These are phyloP conservation scores for Gnathonemus longibarbis DNA, from an alignment of 2,113 vertebrate species.

Conservation along the genomic window DNA sequence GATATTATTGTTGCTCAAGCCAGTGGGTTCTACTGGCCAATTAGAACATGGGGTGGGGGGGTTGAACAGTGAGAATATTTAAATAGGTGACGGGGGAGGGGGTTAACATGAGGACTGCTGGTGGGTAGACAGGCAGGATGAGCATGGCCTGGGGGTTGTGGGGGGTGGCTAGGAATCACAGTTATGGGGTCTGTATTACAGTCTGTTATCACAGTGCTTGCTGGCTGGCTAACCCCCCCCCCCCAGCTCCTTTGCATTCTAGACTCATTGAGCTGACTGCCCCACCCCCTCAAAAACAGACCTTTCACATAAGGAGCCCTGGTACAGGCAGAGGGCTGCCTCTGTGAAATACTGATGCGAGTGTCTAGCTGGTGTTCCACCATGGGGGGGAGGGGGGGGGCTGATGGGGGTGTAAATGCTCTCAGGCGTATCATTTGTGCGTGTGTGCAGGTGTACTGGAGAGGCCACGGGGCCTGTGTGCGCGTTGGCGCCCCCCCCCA, in stretches of 20 bases:
- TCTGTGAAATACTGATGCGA: neutral
- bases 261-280: neutral
- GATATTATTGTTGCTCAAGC: constrained; percentile 55
- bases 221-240: constrained; percentile 37
- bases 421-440: neutral
- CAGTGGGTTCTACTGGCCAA: constrained; percentile 22
- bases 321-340: neutral
- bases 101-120: neutral
- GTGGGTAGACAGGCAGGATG: neutral
- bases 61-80: neutral
- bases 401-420: neutral
- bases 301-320: neutral
- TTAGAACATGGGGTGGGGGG: neutral
- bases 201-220: constrained; percentile 69
- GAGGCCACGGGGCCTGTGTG: neutral
- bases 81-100: neutral
- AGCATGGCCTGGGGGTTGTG: neutral
- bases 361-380: neutral
- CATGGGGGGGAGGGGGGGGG: neutral
- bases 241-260: neutral
- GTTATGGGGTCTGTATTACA: constrained; percentile 59
- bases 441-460: neutral
- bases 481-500: neutral
- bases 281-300: neutral
- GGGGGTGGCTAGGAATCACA: constrained; percentile 43